A percentile compares a stretch with the other conserved stretches of the same genome.
Conservation (phyloP, 35 echinoderm and acorn worm species). For the Strongylocentrotus purpuratus region DNA sequence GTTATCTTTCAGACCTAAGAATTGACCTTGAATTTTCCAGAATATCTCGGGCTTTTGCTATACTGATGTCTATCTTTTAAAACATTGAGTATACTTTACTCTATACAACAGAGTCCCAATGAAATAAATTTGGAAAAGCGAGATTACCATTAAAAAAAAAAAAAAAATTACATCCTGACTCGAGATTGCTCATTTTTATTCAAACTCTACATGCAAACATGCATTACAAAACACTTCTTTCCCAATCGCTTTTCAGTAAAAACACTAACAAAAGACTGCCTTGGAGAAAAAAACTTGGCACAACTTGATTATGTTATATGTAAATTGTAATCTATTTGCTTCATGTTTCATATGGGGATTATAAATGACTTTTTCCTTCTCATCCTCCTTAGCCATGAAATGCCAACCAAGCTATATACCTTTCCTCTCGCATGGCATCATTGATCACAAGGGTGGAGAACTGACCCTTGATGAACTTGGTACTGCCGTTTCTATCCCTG, state of each 20-base stretch:
- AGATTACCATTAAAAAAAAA: too few relatives aligned
- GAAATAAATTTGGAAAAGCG: too few relatives aligned
- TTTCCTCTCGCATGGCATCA: background rate
- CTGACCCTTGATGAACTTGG: background rate
- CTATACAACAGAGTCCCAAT: too few relatives aligned
- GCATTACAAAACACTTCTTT: too few relatives aligned
- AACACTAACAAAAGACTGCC: background rate
- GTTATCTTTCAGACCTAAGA: too few relatives aligned
- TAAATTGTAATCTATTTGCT: background rate
- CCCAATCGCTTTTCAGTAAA: background rate
- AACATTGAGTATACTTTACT: too few relatives aligned
- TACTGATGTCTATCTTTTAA: too few relatives aligned
- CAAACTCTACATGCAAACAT: too few relatives aligned
- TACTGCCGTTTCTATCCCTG: background rate
- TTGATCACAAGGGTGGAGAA: background rate
- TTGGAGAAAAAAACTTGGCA: background rate
- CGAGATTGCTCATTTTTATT: too few relatives aligned
- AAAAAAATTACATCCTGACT: too few relatives aligned
- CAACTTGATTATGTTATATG: background rate
- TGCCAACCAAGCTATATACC: background rate
- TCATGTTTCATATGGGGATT: background rate
- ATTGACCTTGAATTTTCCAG: too few relatives aligned
- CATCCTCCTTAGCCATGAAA: background rate
- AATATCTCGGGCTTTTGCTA: too few relatives aligned
- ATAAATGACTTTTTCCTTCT: background rate